Conservation (phyloP, 2,113 vertebrate genomes). For the Tragelaphus strepsiceros region DNA sequence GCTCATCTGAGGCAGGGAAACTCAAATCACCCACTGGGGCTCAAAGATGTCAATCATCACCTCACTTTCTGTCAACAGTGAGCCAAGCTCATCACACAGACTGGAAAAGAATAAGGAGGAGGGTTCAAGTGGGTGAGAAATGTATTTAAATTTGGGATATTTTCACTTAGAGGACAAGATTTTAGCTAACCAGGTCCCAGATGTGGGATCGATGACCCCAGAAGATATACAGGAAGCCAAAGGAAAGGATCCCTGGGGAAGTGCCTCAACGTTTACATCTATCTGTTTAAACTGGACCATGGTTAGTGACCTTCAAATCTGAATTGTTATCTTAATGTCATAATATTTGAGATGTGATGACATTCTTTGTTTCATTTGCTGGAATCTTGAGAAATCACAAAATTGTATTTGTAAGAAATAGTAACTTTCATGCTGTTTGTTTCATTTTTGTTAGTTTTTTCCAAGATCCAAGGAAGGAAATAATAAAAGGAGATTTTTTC, state of each 20-base stretch:
- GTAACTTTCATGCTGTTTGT: background rate
- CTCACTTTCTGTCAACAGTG: background rate
- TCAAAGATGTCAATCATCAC: background rate
- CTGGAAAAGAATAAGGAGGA: background rate
- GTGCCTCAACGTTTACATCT: background rate
- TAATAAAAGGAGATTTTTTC: background rate
- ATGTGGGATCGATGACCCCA: background rate
- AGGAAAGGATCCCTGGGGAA: background rate
- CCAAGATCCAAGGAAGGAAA: background rate
- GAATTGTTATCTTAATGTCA: background rate
- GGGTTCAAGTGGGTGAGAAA: background rate
- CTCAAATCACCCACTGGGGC: background rate
- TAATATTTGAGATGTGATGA: background rate
- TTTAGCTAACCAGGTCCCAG: background rate
- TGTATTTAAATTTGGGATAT: background rate
- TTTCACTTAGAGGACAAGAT: conserved; percentile 32
- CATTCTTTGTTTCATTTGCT: background rate
- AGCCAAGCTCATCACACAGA: background rate
- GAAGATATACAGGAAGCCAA: background rate
- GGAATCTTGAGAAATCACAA: background rate
- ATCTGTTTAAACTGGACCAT: background rate
- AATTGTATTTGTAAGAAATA: background rate
- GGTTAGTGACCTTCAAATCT: background rate
- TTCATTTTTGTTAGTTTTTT: background rate
- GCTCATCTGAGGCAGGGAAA: background rate